Evolutionary conservation across 2,113 vertebrate genomes (phyloP).

Genomic region (Lepidothrix coronata): DNA sequence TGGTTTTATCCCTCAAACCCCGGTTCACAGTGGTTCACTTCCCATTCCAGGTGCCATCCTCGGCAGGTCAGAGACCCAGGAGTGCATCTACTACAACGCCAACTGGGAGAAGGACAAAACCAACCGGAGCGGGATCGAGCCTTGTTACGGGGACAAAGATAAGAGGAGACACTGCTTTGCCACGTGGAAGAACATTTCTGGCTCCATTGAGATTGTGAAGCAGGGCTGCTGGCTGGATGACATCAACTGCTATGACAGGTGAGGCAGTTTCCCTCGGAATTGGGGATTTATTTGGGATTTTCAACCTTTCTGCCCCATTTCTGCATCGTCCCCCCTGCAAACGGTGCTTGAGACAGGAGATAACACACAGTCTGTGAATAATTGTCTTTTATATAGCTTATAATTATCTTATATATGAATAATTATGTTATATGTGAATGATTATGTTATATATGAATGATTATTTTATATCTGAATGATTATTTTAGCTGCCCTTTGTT

Average conservation of each 20-base stretch:
- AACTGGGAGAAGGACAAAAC: constrained; percentile 98
- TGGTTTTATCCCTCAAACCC: background rate
- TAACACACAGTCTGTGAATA: background rate
- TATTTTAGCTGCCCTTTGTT: background rate
- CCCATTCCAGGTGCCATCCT: constrained; percentile 88
- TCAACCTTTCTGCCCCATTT: background rate
- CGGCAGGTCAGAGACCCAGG: constrained; percentile 93
- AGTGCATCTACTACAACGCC: constrained; percentile 94
- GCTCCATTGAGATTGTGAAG: constrained; percentile 91
- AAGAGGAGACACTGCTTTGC: constrained; percentile 96
- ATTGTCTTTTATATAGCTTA: background rate
- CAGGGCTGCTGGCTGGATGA: constrained; percentile 99
- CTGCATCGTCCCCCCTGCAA: background rate
- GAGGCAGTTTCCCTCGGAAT: background rate
- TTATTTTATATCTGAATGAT: too few relatives aligned
- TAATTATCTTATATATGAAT: background rate
- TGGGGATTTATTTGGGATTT: background rate
- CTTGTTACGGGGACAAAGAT: constrained; percentile 91
- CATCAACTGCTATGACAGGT: constrained; percentile 99
- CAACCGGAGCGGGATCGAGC: constrained; percentile 91
- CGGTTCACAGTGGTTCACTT: background rate
- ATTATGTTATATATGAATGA: too few relatives aligned
- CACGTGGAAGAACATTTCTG: constrained; percentile 96
- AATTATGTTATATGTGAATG: background rate
- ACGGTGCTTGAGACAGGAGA: background rate